Base-by-base conservation (phyloP, 2,113 vertebrate species). In the Pelvicachromis taeniatus region DNA sequence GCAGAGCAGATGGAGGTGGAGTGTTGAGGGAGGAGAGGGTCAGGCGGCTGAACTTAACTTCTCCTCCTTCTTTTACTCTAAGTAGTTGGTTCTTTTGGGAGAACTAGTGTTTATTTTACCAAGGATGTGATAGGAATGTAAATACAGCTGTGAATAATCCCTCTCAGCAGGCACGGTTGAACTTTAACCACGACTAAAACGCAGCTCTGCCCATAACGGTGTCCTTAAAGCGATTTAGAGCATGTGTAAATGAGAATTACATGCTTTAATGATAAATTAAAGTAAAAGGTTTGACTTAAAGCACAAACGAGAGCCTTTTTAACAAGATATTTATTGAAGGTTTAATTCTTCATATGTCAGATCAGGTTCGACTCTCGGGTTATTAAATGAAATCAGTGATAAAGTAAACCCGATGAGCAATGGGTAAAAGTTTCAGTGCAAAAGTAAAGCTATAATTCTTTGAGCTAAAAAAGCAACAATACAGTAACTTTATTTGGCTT, bases 111-210 rank as follows among this genome's bases (percentile, higher is more conserved):
- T 93, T 93, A 86, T 87, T 89, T 82, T 54, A 79, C 79, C 21
- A 19, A 26, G 80, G 90, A 63, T 78, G 87, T 88, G 92, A 87
- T 65, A 26, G 77, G 92, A 94, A 89, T 94, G 90, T 87, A 86
- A 90, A 93, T 86, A 88, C 87, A 90, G 85, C 86, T 83, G 88
- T 11, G 86, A 38, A 84, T 73, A 26, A 78, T 70, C 55, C 81
- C 53, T 12, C 58, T 63, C 35, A 19, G 42, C 53, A 14, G 83
- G 78, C 61, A 52, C 31, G 7, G 12, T 55, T 70, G 23, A 21
- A 50, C 68, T 50, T 40, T 81, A 85, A 85, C 81, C 81, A 7
- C 4, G 5, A 63, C 10, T 12, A 8, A 63, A 83, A 23, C 48
- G 16, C 16, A 40, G 58, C 61, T 9, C 55, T 4, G 14, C 29